Base-by-base conservation (phyloP, 2,888 invertebrate species). In the Ormyrus labotus region DNA sequence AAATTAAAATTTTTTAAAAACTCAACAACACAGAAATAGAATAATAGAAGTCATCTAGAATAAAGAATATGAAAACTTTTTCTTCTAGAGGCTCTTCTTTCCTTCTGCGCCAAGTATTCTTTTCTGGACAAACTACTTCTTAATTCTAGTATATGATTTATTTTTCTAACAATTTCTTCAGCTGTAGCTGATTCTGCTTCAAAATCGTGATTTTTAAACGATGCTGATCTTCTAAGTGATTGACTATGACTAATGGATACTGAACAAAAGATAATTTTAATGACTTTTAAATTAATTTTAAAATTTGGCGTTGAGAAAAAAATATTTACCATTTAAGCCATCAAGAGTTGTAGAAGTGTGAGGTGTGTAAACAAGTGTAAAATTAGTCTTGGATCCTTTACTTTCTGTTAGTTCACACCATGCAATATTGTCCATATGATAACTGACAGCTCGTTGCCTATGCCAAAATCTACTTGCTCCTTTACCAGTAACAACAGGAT, bases 141-240 rank as follows among this genome's bases (percentile, higher is more conserved):
- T 85, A 97, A 92, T 87, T 97, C 96, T 81, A 98, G 91, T 83
- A 98, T 97, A 81, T 96, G 94, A 90, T 96, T 96, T 10, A 98
- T 93, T 92, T 98, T 97, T 83, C 95, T 94, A 0, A 96, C 95
- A 68, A 98, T 97, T 90, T 96, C 96, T 84, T 94, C 94, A 0
- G 96, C 96, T 1, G 93, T 93, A 5, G 92, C 92, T 67, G 93
- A 93, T 83, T 97, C 96, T 4, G 96, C 94, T 91, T 98, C 98
- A 88, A 98, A 98, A 88, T 96, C 96, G 86, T 96, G 96, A 88
- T 95, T 94, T 89, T 97, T 97, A 90, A 96, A 97, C 72, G 94
- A 94, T 6, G 92, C 91, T 1, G 92, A 92, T 86, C 92, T 89
- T 81, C 92, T 91, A 47, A 91, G 86, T 64, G 87, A 85, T 61